Evolutionary conservation across 2,888 invertebrate species (phyloP).

Genomic region (Acrocyrtus sp.): DNA sequence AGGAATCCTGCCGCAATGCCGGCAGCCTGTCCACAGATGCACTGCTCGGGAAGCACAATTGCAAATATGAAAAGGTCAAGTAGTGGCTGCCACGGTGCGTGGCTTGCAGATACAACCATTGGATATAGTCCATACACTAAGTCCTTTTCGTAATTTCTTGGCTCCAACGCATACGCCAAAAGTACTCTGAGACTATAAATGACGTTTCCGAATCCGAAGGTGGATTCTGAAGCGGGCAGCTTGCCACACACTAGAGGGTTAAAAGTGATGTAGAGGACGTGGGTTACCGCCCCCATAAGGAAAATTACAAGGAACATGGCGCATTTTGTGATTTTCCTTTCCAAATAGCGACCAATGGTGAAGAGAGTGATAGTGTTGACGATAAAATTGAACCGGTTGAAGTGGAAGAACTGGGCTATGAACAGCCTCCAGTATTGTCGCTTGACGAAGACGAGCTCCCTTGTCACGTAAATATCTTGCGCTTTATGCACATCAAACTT

Average conservation of each 20-base stretch:
- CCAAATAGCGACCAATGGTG: constrained; percentile 46
- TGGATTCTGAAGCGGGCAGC: background rate
- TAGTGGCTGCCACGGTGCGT: constrained; percentile 53
- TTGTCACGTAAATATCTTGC: constrained; percentile 33
- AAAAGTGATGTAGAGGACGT: constrained; percentile 28
- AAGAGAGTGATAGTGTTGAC: constrained; percentile 29
- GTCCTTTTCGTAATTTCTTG: constrained; percentile 40
- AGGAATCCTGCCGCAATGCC: constrained; percentile 35
- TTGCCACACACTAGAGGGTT: constrained; percentile 7
- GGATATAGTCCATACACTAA: constrained; percentile 46
- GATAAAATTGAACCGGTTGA: constrained; percentile 12
- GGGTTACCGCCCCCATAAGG: constrained; percentile 15
- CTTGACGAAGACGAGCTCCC: constrained; percentile 13
- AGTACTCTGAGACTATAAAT: constrained; percentile 38
- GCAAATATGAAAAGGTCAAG: constrained; percentile 42
- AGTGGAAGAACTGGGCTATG: constrained; percentile 49
- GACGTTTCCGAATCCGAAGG: constrained; percentile 44
- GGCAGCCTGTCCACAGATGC: constrained; percentile 28
- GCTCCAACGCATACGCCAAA: constrained; percentile 48
- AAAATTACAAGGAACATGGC: constrained; percentile 38
- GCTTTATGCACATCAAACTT: background rate
- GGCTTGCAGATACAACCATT: constrained; percentile 32
- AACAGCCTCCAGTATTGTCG: constrained; percentile 44
- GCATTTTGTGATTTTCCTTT: constrained; percentile 30
- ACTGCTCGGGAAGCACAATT: constrained; percentile 33